Evolutionary conservation across 2,888 invertebrate species (phyloP), one percentile per base, ranked within the genome.

Genomic region (Drosophila flavopinicola): DNA sequence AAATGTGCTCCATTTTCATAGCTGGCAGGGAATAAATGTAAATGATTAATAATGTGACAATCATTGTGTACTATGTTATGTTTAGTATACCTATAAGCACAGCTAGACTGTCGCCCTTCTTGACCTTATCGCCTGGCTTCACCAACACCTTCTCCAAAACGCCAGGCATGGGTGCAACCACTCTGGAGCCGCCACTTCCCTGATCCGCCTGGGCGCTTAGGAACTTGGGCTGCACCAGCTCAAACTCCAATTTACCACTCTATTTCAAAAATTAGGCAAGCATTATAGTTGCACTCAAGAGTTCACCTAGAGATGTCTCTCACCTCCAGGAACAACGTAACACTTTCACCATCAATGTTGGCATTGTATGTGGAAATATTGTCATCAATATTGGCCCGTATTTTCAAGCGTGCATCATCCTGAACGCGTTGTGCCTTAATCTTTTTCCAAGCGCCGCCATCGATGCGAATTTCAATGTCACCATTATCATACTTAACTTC

Each of bases 1-100:
- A 95, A 10, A 98, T 95, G 90, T 99, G 96, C 93, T 99, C 99
- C 99, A 99, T 99, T 93, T 99, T 99, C 99, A 99, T 99, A 0
- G 99, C 99, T 86, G 10, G 0, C 0, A 42, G 39, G 2, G 20
- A 32, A 52, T 10, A 42, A n/a, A 6, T 13, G 11, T 11, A 9
- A 25, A 15, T 23, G n/a, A n/a, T n/a, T n/a, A n/a, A 2, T 15
- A 39, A 20, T 27, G 2, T 44, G 11, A 44, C 11, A 1, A 15
- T 37, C 5, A 0, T 11, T n/a, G 20, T 3, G 3, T n/a, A 2
- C 3, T 9, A 13, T 6, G 0, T 10, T 2, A 10, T 38, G 1
- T 29, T 11, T 9, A 33, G 4, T 47, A 29, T 70, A 90, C 90
- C 90, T 71, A 98, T 98, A 88, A 99, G 95, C 38, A 99, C 96